These are phyloP conservation scores for Andrena chrysosceles DNA, from an alignment of 2,888 invertebrate genomes.

Conservation along the genomic window DNA sequence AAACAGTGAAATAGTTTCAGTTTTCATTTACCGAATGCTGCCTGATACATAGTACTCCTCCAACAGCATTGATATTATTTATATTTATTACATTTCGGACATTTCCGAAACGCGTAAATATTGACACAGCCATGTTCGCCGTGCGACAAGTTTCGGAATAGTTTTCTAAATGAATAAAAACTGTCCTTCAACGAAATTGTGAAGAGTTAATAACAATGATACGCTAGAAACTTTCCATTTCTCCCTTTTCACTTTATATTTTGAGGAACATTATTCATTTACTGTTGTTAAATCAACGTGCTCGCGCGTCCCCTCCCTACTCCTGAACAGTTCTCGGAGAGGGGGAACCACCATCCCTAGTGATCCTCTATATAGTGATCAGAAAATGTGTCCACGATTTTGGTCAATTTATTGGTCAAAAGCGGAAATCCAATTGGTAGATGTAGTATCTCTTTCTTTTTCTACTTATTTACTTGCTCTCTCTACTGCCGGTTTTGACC, in stretches of 20 bases:
- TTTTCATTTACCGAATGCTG: constrained; percentile 43
- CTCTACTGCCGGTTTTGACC: too few species aligned
- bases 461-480: too few species aligned
- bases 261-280: neutral
- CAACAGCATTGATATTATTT: constrained; percentile 40
- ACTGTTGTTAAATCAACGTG: neutral
- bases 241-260: constrained; percentile 8
- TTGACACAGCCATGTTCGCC: constrained; percentile 52
- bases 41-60: constrained; percentile 8
- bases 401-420: too few species aligned
- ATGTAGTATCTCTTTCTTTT: too few species aligned
- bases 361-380: too few species aligned
- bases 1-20: neutral
- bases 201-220: neutral
- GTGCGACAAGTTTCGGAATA: neutral
- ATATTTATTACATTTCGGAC: constrained; percentile 49
- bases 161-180: neutral
- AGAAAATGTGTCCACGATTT: too few species aligned
- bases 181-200: neutral
- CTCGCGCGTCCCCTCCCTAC: neutral
- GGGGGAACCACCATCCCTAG: too few species aligned
- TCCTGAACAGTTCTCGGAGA: too few species aligned
- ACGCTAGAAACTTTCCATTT: neutral
- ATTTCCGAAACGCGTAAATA: constrained; percentile 49
- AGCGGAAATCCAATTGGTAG: too few species aligned